phyloP scores from a whole-genome alignment of 2,113 vertebrate genomes.

The Guaruba guarouba region DNA sequence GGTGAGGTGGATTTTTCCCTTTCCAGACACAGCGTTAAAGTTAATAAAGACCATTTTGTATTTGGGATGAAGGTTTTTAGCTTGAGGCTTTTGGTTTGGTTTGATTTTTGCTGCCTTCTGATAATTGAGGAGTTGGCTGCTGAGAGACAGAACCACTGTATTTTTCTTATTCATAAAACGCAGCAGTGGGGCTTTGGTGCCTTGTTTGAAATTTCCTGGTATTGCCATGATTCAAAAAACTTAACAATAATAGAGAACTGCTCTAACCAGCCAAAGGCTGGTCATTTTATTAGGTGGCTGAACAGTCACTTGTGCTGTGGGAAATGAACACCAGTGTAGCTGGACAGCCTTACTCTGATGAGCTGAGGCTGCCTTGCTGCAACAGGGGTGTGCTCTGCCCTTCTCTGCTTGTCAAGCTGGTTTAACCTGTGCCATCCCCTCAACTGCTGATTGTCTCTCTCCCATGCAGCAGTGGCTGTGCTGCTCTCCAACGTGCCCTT shows the following conservation, averaged over 20 bases:
- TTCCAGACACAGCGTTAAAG: background rate
- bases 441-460: background rate
- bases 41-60: background rate
- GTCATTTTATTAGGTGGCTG: background rate
- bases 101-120: background rate
- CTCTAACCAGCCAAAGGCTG: background rate
- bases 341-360: background rate
- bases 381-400: background rate
- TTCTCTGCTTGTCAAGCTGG: background rate
- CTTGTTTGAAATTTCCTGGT: background rate
- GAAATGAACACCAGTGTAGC: background rate
- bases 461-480: conserved; percentile 80
- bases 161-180: conserved; percentile 7
- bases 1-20: background rate
- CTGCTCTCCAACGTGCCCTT: conserved; percentile 85
- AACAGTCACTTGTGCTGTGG: background rate
- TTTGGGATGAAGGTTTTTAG: background rate
- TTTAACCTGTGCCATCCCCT: background rate
- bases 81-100: background rate
- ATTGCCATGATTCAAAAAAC: background rate
- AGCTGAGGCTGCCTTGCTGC: background rate
- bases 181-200: background rate
- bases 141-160: background rate
- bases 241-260: background rate
- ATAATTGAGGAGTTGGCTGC: background rate